Evolutionary conservation across 2,888 invertebrate genomes (phyloP).

Genomic region (Nephrocerus scutellatus): DNA sequence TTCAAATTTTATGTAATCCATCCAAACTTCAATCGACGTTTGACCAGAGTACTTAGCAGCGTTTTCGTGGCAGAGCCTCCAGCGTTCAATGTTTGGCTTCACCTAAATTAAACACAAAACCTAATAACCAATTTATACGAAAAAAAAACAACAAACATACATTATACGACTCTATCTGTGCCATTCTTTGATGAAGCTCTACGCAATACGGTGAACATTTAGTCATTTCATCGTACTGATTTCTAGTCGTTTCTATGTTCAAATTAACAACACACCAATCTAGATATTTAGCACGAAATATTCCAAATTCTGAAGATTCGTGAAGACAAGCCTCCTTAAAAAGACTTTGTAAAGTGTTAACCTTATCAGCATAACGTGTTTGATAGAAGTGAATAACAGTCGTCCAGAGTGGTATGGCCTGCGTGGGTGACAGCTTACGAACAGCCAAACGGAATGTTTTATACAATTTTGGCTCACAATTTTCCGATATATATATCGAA

Average conservation of each 20-base stretch:
- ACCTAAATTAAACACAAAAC: conserved; percentile 29
- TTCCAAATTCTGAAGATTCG: conserved; percentile 29
- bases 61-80: conserved; percentile 57
- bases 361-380: conserved; percentile 29
- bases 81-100: conserved; percentile 47
- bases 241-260: conserved; percentile 53
- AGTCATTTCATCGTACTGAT: conserved; percentile 56
- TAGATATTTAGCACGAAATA: conserved; percentile 35
- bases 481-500: conserved; percentile 45
- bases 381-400: conserved; percentile 36
- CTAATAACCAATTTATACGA: too few species aligned
- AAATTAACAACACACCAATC: conserved; percentile 30
- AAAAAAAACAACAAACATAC: too few species aligned
- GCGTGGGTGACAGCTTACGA: conserved; percentile 25
- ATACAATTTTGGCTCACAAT: conserved; percentile 44
- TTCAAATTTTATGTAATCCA: conserved; percentile 66
- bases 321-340: conserved; percentile 33
- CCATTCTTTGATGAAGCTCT: conserved; percentile 58
- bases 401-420: conserved; percentile 34
- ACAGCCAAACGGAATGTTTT: conserved; percentile 46
- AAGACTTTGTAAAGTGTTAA: conserved; percentile 30
- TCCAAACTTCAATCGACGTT: conserved; percentile 61
- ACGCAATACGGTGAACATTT: conserved; percentile 55
- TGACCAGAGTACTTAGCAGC: conserved; percentile 61
- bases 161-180: conserved; percentile 49